Base-by-base conservation (phyloP, 1,140 invertebrate species). In the Lepidurus arcticus region DNA sequence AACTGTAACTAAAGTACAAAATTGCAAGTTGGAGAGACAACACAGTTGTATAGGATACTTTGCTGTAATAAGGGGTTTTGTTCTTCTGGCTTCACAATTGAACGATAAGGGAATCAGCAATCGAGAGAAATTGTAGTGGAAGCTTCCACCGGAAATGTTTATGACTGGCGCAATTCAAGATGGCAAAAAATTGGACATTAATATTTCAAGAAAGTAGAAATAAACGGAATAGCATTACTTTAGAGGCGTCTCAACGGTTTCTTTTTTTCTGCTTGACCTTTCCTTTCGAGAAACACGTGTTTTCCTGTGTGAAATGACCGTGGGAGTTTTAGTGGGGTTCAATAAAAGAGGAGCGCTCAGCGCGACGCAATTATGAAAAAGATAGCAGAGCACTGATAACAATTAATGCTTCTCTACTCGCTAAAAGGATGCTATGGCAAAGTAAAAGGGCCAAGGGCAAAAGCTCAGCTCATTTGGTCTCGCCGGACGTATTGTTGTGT, bases 331-430 rank as follows among this genome's bases (percentile, higher is more conserved):
- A 21, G 53, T 21, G 53, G 1, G 21, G 53, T 21, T 9, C 6
- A 65, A 65, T n/a, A 65, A 7, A 65, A 65, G 21, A 65, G 53
- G 21, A 65, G 53, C 21, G 13, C 16, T 21, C 53, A 21, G 53
- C 9, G 53, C 8, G 53, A 21, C 53, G 53, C 53, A 11, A 9
- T 65, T 65, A 11, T 65, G 53, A 65, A 47, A 65, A 65, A 65
- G 53, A 65, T 65, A 21, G 2, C 13, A 65, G 53, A 65, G 16
- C 7, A 65, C 53, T 65, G 53, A 65, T 65, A 65, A 7, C 53
- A 65, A 65, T 65, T 65, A 65, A 65, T 21, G 53, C 53, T 65
- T 65, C n/a, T 4, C 53, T 65, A 65, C 53, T 65, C 21, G 53
- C 53, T 65, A 65, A 65, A 65, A 65, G 16, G 13, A 65, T 65